Conservation (phyloP, 2,797 vertebrate species). For the Myiotriccus ornatus region DNA sequence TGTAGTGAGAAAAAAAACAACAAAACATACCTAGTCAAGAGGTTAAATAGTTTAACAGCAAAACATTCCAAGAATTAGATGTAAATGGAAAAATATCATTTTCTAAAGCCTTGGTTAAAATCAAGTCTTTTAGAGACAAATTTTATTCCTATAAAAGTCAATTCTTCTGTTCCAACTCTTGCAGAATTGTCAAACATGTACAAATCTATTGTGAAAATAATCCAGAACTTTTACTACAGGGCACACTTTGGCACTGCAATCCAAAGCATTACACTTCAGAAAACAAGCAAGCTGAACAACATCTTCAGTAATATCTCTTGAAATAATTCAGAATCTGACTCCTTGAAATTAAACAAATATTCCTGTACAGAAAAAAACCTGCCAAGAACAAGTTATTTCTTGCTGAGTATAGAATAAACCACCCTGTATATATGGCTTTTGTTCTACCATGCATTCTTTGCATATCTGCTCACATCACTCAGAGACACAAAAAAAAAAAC, state of each 20-base stretch:
- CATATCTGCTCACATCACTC: background rate
- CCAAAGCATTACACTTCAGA: background rate
- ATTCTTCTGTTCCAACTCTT: background rate
- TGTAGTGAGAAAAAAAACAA: slow-evolving; percentile 51
- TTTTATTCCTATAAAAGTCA: background rate
- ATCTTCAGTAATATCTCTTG: background rate
- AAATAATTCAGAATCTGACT: background rate
- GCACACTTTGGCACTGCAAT: background rate
- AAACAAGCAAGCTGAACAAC: background rate
- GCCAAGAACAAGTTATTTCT: background rate
- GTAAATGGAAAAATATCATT: background rate
- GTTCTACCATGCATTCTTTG: background rate
- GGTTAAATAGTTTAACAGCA: background rate
- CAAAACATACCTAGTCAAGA: background rate
- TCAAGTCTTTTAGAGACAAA: background rate
- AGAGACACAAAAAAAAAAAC: background rate
- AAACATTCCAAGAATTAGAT: background rate
- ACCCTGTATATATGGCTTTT: background rate
- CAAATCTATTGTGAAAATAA: background rate
- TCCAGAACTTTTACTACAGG: background rate
- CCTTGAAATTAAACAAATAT: background rate
- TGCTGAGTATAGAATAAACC: background rate
- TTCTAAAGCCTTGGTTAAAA: background rate
- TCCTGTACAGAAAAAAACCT: background rate
- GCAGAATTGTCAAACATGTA: background rate